phyloP scores from a whole-genome alignment of 2,888 invertebrate genomes.

The Gastrophysa polygoni region DNA sequence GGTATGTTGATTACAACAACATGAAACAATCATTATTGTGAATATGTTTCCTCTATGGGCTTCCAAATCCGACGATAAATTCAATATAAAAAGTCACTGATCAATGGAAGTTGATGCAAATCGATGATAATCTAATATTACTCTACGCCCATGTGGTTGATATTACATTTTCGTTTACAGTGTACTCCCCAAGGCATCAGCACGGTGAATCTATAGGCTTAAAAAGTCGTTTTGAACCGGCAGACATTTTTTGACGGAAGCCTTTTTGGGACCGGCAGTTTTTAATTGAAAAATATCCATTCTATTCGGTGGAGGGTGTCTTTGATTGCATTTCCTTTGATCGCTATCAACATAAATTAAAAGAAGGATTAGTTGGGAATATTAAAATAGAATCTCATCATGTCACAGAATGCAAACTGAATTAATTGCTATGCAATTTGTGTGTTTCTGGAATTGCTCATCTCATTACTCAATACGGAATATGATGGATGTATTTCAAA shows the following conservation, averaged over 20 bases:
- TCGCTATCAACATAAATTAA: conserved; percentile 1
- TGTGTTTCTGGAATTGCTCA: too few species aligned
- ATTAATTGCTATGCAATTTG: too few species aligned
- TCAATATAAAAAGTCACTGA: too few species aligned
- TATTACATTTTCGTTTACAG: conserved; percentile 9
- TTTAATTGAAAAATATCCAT: conserved; percentile 1
- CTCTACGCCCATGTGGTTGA: not conserved
- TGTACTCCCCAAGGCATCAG: not conserved
- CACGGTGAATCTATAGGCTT: not conserved
- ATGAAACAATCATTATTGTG: too few species aligned
- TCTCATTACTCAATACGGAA: too few species aligned
- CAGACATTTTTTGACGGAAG: conserved; percentile 1
- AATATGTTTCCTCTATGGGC: too few species aligned
- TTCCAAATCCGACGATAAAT: too few species aligned
- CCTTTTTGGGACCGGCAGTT: not conserved
- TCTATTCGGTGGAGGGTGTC: not conserved
- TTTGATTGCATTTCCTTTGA: conserved; percentile 1
- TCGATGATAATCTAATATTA: too few species aligned
- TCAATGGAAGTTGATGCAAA: too few species aligned
- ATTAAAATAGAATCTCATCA: not conserved
- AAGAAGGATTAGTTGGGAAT: not conserved
- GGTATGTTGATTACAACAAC: too few species aligned
- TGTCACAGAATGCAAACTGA: too few species aligned
- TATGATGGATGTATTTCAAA: too few species aligned
- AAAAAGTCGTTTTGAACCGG: not conserved